phyloP scores from a whole-genome alignment of 1,140 invertebrate species.

The Atta cephalotes region DNA sequence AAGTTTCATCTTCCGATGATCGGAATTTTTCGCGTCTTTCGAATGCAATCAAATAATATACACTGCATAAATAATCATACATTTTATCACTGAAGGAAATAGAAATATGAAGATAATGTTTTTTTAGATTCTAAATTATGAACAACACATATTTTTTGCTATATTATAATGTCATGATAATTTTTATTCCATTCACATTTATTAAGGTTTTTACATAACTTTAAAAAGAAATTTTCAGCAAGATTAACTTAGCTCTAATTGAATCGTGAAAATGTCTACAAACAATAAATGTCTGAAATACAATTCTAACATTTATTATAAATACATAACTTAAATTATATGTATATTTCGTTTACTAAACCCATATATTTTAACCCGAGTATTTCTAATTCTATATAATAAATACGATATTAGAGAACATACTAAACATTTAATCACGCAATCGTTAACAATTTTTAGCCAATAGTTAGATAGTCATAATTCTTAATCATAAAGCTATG shows the following conservation, averaged over 20 bases:
- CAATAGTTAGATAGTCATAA: background rate
- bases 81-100: conserved; percentile 12
- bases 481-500: conserved; percentile 1
- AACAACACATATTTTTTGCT: background rate
- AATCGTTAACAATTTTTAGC: background rate
- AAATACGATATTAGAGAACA: background rate
- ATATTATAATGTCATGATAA: background rate
- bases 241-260: background rate
- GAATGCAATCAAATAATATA: background rate
- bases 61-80: background rate
- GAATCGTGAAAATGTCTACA: background rate
- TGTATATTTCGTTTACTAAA: background rate
- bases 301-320: background rate
- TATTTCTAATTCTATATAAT: background rate
- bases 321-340: too few relatives aligned
- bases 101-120: background rate
- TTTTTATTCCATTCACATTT: background rate
- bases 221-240: background rate
- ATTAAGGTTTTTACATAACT: background rate
- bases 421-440: background rate
- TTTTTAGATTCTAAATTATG: background rate
- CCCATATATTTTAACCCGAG: background rate
- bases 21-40: background rate
- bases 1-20: conserved; percentile 13
- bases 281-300: background rate